Evolutionary conservation across 2,113 vertebrate genomes (phyloP).

Genomic region (Labrus mixtus): DNA sequence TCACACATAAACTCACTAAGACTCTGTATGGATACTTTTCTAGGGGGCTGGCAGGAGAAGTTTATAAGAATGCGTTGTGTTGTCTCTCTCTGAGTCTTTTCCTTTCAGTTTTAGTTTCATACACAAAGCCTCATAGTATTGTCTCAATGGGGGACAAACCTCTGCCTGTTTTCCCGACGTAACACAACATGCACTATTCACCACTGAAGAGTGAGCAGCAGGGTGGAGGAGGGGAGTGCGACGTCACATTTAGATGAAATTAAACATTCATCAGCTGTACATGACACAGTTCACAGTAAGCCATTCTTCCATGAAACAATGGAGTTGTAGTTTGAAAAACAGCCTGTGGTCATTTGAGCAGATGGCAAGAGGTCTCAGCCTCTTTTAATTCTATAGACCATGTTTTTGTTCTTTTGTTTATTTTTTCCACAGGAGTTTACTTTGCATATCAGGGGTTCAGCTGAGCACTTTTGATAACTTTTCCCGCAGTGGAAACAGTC

Average conservation of each 20-base stretch:
- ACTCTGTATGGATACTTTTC: too few relatives aligned
- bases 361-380: neutral
- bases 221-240: slow-evolving; percentile 18
- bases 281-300: slow-evolving; percentile 36
- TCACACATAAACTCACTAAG: too few relatives aligned
- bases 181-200: slow-evolving; percentile 32
- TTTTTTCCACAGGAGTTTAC: neutral
- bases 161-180: slow-evolving; percentile 34
- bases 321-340: slow-evolving; percentile 37
- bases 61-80: neutral
- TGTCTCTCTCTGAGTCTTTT: neutral
- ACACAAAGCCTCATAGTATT: neutral
- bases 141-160: slow-evolving; percentile 12
- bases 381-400: slow-evolving; percentile 5
- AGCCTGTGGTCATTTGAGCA: slow-evolving; percentile 14
- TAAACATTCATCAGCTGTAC: slow-evolving; percentile 33
- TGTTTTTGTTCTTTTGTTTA: slow-evolving; percentile 2
- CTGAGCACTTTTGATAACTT: neutral
- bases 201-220: slow-evolving; percentile 12
- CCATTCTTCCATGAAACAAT: slow-evolving; percentile 63
- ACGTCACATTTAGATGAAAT: slow-evolving; percentile 39
- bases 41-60: too few relatives aligned
- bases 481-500: slow-evolving; percentile 14
- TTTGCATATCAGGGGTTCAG: slow-evolving; percentile 20
- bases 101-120: neutral